Percentiles rank a stretch among this genome's conserved stretches.
phyloP scores from a whole-genome alignment of 2,113 vertebrate species.

The Neomonachus schauinslandi region DNA sequence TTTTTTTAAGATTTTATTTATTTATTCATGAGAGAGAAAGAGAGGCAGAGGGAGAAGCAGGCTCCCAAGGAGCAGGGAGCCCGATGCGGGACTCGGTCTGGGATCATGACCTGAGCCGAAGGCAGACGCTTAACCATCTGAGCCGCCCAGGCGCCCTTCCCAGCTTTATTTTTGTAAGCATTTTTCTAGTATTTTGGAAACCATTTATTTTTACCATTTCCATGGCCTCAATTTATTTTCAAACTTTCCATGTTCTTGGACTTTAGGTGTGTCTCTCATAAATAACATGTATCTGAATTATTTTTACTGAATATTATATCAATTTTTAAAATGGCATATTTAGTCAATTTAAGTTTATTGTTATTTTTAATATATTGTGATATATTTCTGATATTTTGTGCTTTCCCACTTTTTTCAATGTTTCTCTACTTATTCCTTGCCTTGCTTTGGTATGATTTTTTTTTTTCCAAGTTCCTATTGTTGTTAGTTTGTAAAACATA shows the following conservation, averaged over 20 bases:
- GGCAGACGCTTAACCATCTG: too few relatives aligned
- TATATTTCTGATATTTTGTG: background rate
- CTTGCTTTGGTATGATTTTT: background rate
- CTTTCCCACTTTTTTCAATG: background rate
- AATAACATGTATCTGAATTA: background rate
- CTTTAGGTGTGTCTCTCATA: background rate
- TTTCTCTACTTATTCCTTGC: background rate
- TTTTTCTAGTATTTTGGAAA: background rate
- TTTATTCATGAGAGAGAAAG: too few relatives aligned
- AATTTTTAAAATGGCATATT: background rate
- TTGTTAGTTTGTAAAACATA: background rate
- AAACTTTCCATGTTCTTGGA: background rate
- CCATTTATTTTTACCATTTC: background rate
- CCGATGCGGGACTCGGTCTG: too few relatives aligned
- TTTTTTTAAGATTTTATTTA: background rate
- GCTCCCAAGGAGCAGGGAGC: too few relatives aligned
- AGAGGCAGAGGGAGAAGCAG: too few relatives aligned
- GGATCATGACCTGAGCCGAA: too few relatives aligned
- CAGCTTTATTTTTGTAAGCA: background rate
- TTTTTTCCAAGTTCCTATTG: background rate
- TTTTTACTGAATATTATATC: background rate
- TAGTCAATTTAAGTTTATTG: background rate
- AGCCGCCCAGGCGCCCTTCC: too few relatives aligned
- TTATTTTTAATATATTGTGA: background rate
- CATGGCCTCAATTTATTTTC: background rate